Base-by-base conservation (phyloP, 2,888 invertebrate species). In the Lasioglossum leucozonium region DNA sequence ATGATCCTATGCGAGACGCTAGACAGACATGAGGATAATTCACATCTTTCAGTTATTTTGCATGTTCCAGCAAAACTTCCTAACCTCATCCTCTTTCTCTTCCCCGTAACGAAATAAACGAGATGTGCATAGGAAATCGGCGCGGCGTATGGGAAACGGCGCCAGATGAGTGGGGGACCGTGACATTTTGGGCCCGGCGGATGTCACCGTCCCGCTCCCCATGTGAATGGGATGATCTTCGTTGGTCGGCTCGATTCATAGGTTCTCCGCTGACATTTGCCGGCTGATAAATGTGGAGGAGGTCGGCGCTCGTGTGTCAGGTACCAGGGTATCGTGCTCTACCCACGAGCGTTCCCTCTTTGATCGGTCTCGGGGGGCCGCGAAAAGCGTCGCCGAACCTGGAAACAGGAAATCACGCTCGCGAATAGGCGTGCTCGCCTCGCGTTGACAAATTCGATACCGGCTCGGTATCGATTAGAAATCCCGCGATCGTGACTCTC, bases 241-340 rank as follows among this genome's bases (percentile, higher is more conserved):
- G 88, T 79, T 75, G 75, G 62, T 71, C 77, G 79, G 72, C 80
- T 85, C 84, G 90, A 90, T 90, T 90, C 90, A 87, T 86, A 87
- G 90, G 82, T 62, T 62, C 86, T 89, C 90, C 82, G 79, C 83
- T 90, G 90, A 90, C 90, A 90, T 90, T 90, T 90, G 84, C 88
- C 51, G 86, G 82, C 82, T 86, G 90, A 89, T 90, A 77, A 82
- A 89, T 87, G 89, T 85, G 89, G 82, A 82, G 79, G 89, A 89
- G 85, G 76, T 73, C 69, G 76, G 82, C 69, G 88, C 87, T 85
- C 88, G 85, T 81, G 85, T 83, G 73, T 82, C 86, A 79, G 82
- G 86, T 86, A 79, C 84, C 65, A 65, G 55, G 67, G 82, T 76
- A 72, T 74, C 77, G 85, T 80, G 77, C 80, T 88, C 90, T 85